A percentile compares a stretch with the other conserved stretches of the same genome.
phyloP scores from a whole-genome alignment of 2,113 vertebrate genomes.

The Rhinoderma darwinii region DNA sequence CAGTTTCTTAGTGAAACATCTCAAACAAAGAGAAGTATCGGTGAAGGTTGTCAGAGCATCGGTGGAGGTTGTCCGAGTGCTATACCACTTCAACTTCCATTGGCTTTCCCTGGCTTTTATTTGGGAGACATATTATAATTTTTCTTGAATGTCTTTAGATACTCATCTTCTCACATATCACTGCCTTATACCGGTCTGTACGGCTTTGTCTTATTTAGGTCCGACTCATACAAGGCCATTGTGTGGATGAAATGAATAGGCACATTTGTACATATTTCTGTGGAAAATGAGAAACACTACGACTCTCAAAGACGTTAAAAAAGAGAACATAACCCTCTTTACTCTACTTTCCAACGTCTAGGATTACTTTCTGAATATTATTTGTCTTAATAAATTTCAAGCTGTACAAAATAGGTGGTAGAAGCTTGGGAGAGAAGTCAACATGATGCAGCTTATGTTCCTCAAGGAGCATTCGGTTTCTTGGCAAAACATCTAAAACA shows the following conservation, averaged over 20 bases:
- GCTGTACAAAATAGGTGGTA: background rate
- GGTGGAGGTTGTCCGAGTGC: no score
- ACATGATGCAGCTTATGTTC: background rate
- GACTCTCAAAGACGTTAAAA: background rate
- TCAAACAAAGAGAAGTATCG: no score
- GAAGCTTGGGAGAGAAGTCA: background rate
- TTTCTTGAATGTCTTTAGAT: background rate
- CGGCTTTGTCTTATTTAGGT: background rate
- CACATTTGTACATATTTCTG: background rate
- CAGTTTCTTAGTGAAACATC: no score
- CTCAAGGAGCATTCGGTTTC: conserved; percentile 17
- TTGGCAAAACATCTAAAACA: conserved; percentile 6
- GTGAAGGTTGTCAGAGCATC: no score
- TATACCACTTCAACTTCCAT: no score
- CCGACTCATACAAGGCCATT: background rate
- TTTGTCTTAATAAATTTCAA: background rate
- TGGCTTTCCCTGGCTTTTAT: no score
- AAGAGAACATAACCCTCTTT: background rate
- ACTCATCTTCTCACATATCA: background rate
- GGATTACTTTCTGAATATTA: background rate
- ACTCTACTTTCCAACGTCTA: background rate
- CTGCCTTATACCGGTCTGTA: background rate
- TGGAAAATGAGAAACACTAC: background rate
- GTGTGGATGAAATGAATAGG: background rate
- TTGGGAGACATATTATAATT: no score